Base-by-base conservation (phyloP, 1,140 invertebrate genomes). In the Parapsyche elsis region DNA sequence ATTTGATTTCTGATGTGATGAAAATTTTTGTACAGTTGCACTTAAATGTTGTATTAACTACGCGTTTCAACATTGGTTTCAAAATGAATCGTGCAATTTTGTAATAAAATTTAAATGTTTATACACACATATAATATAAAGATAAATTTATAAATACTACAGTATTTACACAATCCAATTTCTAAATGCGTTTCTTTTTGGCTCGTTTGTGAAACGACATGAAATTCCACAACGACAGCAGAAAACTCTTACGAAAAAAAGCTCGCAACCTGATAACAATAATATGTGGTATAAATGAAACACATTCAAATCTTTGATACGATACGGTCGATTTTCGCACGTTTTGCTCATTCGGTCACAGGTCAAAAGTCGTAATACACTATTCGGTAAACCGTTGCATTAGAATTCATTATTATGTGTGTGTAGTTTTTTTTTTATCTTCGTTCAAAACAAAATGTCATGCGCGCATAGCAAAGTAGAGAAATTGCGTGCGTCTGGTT, bases 391-490 rank as follows among this genome's bases (percentile, higher is more conserved):
- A n/a, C n/a, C 53, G 1, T 57, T 57, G 1, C 19, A 57, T 57
- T 57, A 57, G 19, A 1, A 57, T 57, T 16, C 10, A 57, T 57
- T 10, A 57, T 21, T n/a, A 49, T 49, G 46, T 9, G 46, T 49
- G 9, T 49, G 9, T 49, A n/a, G 16, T 67, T 49, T 5, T 74
- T 74, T 49, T 38, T 38, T 38, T 38, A n/a, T n/a, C n/a, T n/a
- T n/a, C n/a, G n/a, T 38, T 46, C 46, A 24, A 61, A 49, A 74
- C 49, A 4, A 59, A 76, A 76, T 59, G 74, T 59, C 74, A 75
- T 16, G 71, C 71, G 44, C 44, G 71, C 71, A 75, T 75, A 75
- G 71, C 71, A 57, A 76, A 76, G 74, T 76, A 59, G 74, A 76
- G 74, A 76, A 76, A 76, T 76, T 76, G 49, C 71, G 71, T 74